Evolutionary conservation across 2,888 invertebrate species (phyloP).

Genomic region (Gandaritis pyraliata): DNA sequence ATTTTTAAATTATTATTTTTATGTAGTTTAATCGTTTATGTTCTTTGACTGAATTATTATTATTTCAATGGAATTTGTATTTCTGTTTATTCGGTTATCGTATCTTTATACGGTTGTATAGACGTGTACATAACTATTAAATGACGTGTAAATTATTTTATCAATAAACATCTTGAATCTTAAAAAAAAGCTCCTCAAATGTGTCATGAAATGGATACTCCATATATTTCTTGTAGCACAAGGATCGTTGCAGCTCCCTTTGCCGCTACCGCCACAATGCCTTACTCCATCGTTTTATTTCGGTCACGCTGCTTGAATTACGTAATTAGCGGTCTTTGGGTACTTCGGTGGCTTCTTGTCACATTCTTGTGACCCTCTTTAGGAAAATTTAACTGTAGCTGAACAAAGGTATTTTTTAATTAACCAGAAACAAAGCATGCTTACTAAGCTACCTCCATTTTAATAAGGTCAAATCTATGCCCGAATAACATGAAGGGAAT

Average conservation of each 20-base stretch:
- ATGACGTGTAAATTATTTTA: too few species aligned
- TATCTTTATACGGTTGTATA: too few species aligned
- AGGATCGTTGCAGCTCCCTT: slow-evolving; percentile 53
- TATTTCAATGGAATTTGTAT: too few species aligned
- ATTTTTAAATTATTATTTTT: too few species aligned
- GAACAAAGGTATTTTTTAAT: slow-evolving; percentile 4
- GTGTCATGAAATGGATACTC: slow-evolving; percentile 8
- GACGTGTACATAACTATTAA: too few species aligned
- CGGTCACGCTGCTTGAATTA: slow-evolving; percentile 78
- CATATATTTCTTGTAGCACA: slow-evolving; percentile 27
- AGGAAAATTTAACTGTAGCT: background rate
- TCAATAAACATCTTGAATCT: too few species aligned
- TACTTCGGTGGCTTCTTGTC: slow-evolving; percentile 64
- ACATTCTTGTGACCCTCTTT: slow-evolving; percentile 42
- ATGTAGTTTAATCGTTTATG: too few species aligned
- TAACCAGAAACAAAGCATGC: background rate
- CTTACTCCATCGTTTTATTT: slow-evolving; percentile 71
- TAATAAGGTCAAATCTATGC: too few species aligned
- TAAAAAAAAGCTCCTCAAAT: background rate
- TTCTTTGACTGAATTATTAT: too few species aligned
- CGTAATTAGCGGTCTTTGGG: slow-evolving; percentile 79
- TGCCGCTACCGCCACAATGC: slow-evolving; percentile 65
- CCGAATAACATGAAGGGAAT: too few species aligned
- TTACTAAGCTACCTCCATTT: too few species aligned
- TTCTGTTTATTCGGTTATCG: too few species aligned